These are phyloP conservation scores for Anastatus disparis DNA, from an alignment of 1,140 invertebrate genomes.

Conservation along the genomic window DNA sequence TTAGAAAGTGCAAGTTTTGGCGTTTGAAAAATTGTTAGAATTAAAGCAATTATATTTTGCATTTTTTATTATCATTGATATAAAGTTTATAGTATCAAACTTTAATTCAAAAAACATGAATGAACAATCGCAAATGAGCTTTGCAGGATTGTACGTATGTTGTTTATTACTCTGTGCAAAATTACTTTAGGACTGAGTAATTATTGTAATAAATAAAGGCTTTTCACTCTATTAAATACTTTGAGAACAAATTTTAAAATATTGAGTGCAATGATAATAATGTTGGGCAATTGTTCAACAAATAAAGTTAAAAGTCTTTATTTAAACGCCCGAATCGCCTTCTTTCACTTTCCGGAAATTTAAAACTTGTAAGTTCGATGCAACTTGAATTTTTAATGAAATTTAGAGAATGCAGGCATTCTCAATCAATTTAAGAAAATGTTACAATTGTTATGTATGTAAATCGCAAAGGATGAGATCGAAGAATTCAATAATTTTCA, in stretches of 20 bases:
- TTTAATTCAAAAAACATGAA: slow-evolving; percentile 34
- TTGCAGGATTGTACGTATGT: slow-evolving; percentile 26
- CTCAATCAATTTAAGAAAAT: slow-evolving; percentile 29
- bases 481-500: slow-evolving; percentile 30
- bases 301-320: slow-evolving; percentile 24
- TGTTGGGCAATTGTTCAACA: neutral
- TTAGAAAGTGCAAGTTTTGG: slow-evolving; percentile 35
- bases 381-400: slow-evolving; percentile 26
- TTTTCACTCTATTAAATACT: slow-evolving; percentile 6
- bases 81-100: slow-evolving; percentile 22
- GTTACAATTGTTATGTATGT: slow-evolving; percentile 1
- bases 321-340: slow-evolving; percentile 39
- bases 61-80: slow-evolving; percentile 29
- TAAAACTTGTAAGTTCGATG: slow-evolving; percentile 19
- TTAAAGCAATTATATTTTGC: slow-evolving; percentile 25
- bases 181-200: slow-evolving; percentile 38
- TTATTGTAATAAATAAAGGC: slow-evolving; percentile 35
- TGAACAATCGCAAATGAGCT: slow-evolving; percentile 29
- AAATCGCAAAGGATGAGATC: slow-evolving; percentile 13
- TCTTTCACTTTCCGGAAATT: slow-evolving; percentile 31
- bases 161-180: slow-evolving; percentile 27
- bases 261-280: slow-evolving; percentile 7
- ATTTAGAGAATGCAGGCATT: slow-evolving; percentile 40
- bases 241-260: slow-evolving; percentile 13
- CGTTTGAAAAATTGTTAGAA: slow-evolving; percentile 33